phyloP scores from a whole-genome alignment of 2,797 vertebrate species.

The Betta splendens region DNA sequence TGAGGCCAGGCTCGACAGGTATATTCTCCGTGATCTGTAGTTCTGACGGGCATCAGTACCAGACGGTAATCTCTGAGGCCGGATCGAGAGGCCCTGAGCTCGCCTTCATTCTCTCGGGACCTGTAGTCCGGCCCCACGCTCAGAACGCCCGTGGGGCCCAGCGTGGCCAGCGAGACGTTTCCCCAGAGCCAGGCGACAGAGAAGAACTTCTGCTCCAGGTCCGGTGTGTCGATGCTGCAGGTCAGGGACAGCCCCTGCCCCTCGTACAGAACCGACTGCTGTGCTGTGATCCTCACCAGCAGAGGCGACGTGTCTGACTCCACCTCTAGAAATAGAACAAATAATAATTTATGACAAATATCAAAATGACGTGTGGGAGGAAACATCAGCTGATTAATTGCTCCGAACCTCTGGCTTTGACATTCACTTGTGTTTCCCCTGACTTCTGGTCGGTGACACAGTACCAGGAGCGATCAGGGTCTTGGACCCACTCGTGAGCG shows the following conservation, averaged over 20 bases:
- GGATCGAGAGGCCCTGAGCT: conserved; percentile 75
- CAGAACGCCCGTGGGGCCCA: conserved; percentile 80
- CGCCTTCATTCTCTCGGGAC: conserved; percentile 65
- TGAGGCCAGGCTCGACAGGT: conserved; percentile 79
- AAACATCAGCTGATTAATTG: neutral
- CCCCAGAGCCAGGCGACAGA: conserved; percentile 79
- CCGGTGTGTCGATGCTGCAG: conserved; percentile 70
- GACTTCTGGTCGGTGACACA: conserved; percentile 77
- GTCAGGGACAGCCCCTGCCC: conserved; percentile 78
- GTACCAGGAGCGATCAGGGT: conserved; percentile 81
- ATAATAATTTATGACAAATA: neutral
- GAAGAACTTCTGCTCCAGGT: conserved; percentile 67
- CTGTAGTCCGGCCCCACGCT: conserved; percentile 60
- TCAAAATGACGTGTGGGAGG: neutral
- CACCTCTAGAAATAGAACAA: conserved; percentile 41
- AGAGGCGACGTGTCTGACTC: conserved; percentile 61
- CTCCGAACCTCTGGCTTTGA: conserved; percentile 81
- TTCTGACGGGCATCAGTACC: conserved; percentile 67
- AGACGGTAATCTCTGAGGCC: conserved; percentile 76
- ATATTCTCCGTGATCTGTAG: conserved; percentile 82
- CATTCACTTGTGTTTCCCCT: conserved; percentile 40
- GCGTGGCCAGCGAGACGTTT: conserved; percentile 58
- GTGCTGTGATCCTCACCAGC: conserved; percentile 58
- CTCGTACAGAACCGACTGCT: conserved; percentile 58
- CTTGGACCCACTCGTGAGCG: conserved; percentile 81